Base-by-base conservation (phyloP, 2,797 vertebrate species). In the Myotis pilosus region DNA sequence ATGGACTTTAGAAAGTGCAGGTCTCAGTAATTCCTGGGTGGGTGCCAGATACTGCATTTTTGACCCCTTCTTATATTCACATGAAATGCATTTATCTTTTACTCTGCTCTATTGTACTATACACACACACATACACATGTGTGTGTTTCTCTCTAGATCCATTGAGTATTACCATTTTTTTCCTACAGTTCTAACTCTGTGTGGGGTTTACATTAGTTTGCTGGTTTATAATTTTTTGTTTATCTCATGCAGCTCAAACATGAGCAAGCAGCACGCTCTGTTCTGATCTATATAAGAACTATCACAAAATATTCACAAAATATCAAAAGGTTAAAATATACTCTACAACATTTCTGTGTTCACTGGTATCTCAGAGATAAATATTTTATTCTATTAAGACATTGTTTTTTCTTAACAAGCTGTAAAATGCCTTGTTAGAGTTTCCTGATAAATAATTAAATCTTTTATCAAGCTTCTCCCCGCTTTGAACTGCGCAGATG, bases 381-480 rank as follows among this genome's bases (percentile, higher is more conserved):
- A 93, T 75, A 95, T 74, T 95, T 96, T 91, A 13, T 96, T 95
- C 95, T 89, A 66, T 81, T 76, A 87, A 79, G 44, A 38, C 2
- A 28, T 36, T 82, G 19, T 33, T 92, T 91, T 91, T 72, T 51
- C 84, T 78, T 94, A 95, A 90, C 12, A 64, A 89, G 23, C 9
- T 75, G 62, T 71, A 92, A 96, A 92, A 89, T 53, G 81, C 75
- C 20, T 10, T 57, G 64, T 82, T 85, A 85, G 79, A 87, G 47
- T 79, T 92, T n/a, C 30, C 96, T 71, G 91, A 66, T 71, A 97
- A 88, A 76, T 51, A 57, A 75, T 95, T 71, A 92, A 68, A 72
- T 88, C 9, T 78, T 92, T 94, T 49, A 86, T 0, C 0, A 90
- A 94, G 25, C 33, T 16, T 47, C 30, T 47, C 38, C 4, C n/a